phyloP scores from a whole-genome alignment of 2,797 vertebrate species.

The Coranthus polyacanthus region DNA sequence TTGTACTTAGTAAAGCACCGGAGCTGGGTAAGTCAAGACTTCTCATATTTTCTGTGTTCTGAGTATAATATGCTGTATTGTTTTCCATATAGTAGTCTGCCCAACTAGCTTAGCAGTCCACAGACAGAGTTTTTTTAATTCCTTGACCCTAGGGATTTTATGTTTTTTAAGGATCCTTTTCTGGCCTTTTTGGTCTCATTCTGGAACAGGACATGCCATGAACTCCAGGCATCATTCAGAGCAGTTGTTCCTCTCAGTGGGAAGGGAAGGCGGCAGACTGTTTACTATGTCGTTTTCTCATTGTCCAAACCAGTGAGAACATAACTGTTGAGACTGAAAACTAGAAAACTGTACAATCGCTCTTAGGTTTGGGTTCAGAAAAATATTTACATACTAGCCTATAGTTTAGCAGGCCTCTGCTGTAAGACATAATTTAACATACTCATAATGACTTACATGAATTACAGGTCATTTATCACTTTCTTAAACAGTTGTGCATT shows the following conservation, averaged over 20 bases:
- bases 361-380: background rate
- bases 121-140: background rate
- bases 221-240: conserved; percentile 12
- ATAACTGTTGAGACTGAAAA: conserved; percentile 5
- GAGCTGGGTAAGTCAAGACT: conserved; percentile 92
- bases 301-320: conserved; percentile 2
- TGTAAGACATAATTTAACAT: too few species aligned
- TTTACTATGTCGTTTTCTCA: background rate
- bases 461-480: background rate
- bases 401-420: too few species aligned
- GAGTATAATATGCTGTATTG: background rate
- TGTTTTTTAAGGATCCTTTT: background rate
- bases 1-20: conserved; percentile 98
- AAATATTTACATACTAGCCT: background rate
- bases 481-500: too few species aligned
- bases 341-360: background rate
- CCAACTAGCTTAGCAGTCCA: background rate
- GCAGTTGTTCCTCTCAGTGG: conserved; percentile 8
- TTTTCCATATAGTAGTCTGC: background rate
- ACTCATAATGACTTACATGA: too few species aligned
- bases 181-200: background rate
- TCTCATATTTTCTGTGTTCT: background rate
- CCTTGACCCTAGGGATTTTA: background rate
- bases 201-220: background rate
- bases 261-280: conserved; percentile 11